Conservation (phyloP, 2,888 invertebrate genomes). For the Agonopterix arenella region DNA sequence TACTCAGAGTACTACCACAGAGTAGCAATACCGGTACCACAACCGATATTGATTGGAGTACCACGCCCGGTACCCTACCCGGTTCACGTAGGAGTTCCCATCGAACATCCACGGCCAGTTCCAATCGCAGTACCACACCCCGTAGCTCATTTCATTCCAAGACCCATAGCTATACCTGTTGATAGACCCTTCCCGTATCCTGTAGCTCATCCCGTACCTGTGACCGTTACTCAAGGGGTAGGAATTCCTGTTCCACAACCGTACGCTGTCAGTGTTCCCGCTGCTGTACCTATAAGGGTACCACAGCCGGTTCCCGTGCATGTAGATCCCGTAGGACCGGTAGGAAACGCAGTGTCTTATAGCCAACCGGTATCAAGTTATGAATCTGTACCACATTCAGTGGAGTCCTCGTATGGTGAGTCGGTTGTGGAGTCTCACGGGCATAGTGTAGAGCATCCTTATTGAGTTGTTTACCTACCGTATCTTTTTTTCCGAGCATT, state of each 20-base stretch:
- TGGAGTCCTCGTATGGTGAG: conserved; percentile 7
- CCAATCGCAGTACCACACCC: conserved; percentile 58
- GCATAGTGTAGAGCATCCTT: conserved; percentile 19
- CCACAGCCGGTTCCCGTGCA: conserved; percentile 46
- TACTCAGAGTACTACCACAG: conserved; percentile 63
- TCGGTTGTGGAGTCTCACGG: conserved; percentile 18
- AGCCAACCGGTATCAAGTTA: too few species aligned
- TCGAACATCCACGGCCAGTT: conserved; percentile 41
- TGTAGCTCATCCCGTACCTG: conserved; percentile 71
- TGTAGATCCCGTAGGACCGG: conserved; percentile 16
- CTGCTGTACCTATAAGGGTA: conserved; percentile 53
- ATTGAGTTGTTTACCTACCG: conserved; percentile 5
- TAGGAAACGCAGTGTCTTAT: too few species aligned
- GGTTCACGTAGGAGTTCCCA: conserved; percentile 48
- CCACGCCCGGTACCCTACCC: conserved; percentile 59
- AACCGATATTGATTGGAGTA: conserved; percentile 61
- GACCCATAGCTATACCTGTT: conserved; percentile 64
- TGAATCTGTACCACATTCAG: neutral
- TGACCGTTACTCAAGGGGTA: conserved; percentile 68
- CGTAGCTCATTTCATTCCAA: conserved; percentile 51
- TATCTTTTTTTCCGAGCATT: too few species aligned
- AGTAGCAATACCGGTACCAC: conserved; percentile 72
- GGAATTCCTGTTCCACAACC: conserved; percentile 74
- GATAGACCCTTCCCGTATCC: conserved; percentile 75
- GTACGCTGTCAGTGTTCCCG: conserved; percentile 58